phyloP scores from a whole-genome alignment of 2,797 vertebrate species.

The Sebastes diploproa region DNA sequence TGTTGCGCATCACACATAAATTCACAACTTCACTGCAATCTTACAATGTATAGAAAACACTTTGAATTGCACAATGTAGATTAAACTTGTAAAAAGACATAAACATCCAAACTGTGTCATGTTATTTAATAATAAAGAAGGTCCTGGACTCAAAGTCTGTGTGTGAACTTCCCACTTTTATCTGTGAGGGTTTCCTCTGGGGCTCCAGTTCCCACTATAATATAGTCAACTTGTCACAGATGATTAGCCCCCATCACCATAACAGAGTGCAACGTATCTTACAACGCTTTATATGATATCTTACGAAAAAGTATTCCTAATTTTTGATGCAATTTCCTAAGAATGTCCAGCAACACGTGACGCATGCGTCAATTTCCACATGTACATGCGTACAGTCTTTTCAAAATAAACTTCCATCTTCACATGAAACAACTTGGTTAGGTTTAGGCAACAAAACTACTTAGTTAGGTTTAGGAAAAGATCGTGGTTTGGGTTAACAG shows the following conservation, averaged over 20 bases:
- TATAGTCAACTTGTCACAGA: neutral
- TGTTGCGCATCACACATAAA: slow-evolving; percentile 5
- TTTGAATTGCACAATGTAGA: slow-evolving; percentile 55
- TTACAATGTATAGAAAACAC: slow-evolving; percentile 43
- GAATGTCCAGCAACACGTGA: too few species aligned
- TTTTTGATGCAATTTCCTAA: too few species aligned
- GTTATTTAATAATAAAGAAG: slow-evolving; percentile 31
- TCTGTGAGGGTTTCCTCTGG: neutral
- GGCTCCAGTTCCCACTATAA: neutral
- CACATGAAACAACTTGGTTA: too few species aligned
- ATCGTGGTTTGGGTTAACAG: too few species aligned
- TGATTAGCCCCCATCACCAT: neutral
- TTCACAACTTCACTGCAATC: slow-evolving; percentile 29
- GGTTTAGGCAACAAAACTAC: too few species aligned
- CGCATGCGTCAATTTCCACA: too few species aligned
- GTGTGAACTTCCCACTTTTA: neutral
- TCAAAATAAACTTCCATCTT: too few species aligned
- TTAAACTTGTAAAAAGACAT: slow-evolving; percentile 51
- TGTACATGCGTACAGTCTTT: too few species aligned
- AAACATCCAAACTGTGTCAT: slow-evolving; percentile 28
- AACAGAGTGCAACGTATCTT: neutral
- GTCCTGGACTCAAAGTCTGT: neutral
- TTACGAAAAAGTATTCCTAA: too few species aligned
- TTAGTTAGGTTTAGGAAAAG: fast-evolving
- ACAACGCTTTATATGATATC: too few species aligned